These are phyloP conservation scores for Cebus imitator DNA, from an alignment of 2,113 vertebrate genomes.

Conservation along the genomic window DNA sequence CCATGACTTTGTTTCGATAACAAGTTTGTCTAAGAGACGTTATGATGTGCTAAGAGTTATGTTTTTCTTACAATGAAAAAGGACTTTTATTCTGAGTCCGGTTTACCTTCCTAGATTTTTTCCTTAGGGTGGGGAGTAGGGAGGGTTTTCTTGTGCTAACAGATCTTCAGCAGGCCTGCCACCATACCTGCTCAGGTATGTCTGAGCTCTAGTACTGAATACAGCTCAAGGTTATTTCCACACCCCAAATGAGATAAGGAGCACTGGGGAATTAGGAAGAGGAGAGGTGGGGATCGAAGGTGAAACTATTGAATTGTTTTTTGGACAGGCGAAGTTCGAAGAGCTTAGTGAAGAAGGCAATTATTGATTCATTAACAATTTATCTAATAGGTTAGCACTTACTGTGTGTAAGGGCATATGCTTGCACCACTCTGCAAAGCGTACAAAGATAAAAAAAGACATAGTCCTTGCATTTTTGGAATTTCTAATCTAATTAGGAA, in stretches of 20 bases:
- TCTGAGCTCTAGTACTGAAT: not conserved
- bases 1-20: conserved; percentile 33
- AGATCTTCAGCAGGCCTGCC: not conserved
- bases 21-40: not conserved
- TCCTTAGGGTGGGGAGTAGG: not conserved
- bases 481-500: not conserved
- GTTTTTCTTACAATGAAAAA: conserved; percentile 9
- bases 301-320: conserved; percentile 26
- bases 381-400: not conserved
- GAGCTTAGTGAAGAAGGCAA: not conserved
- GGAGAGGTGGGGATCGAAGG: not conserved
- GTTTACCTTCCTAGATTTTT: conserved; percentile 20
- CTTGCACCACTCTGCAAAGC: not conserved
- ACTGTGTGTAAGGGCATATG: not conserved
- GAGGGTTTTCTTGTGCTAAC: not conserved
- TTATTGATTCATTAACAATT: not conserved
- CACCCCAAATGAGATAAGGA: not conserved
- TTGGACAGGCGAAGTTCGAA: conserved; percentile 16
- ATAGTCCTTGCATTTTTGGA: not conserved
- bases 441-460: not conserved
- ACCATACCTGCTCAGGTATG: not conserved
- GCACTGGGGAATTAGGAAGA: not conserved
- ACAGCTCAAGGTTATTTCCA: not conserved
- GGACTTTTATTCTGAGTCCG: not conserved
- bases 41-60: not conserved